Conservation (phyloP, 2,888 invertebrate species). For the Hipparchia sbordonii region DNA sequence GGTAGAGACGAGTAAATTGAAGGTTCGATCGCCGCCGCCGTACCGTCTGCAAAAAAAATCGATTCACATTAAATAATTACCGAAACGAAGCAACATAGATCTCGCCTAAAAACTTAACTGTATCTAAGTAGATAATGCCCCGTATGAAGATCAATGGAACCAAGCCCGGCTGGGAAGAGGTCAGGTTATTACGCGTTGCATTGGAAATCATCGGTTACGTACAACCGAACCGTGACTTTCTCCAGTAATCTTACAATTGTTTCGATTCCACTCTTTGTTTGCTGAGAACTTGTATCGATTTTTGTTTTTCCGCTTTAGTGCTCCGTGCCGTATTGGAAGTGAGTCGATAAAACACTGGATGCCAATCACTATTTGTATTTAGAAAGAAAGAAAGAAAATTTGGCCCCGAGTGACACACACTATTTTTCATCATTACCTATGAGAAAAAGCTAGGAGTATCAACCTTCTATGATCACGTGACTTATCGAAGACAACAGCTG, state of each 20-base stretch:
- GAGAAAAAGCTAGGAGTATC: too few relatives aligned
- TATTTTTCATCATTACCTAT: too few relatives aligned
- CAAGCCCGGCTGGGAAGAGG: slow-evolving; percentile 45
- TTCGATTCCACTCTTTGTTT: slow-evolving; percentile 45
- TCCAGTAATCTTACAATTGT: slow-evolving; percentile 49
- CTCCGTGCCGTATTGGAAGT: slow-evolving; percentile 40
- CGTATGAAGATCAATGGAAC: slow-evolving; percentile 42
- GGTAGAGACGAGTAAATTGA: slow-evolving; percentile 16
- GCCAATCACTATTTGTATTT: neutral
- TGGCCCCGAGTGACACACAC: too few relatives aligned
- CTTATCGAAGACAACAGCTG: too few relatives aligned
- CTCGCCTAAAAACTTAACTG: slow-evolving; percentile 25
- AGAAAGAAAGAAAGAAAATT: too few relatives aligned
- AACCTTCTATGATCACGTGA: too few relatives aligned
- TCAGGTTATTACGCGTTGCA: slow-evolving; percentile 63
- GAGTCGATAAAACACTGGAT: slow-evolving; percentile 4
- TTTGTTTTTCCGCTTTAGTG: slow-evolving; percentile 35
- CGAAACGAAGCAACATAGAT: slow-evolving; percentile 22
- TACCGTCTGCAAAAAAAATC: slow-evolving; percentile 23
- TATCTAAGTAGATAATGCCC: slow-evolving; percentile 31
- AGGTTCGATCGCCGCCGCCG: slow-evolving; percentile 12
- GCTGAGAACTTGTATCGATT: slow-evolving; percentile 43
- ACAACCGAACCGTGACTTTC: slow-evolving; percentile 54
- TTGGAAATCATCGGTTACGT: slow-evolving; percentile 64
- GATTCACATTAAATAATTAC: slow-evolving; percentile 20